Conservation (phyloP, 2,888 invertebrate genomes). For the Hydropsyche betteni region DNA sequence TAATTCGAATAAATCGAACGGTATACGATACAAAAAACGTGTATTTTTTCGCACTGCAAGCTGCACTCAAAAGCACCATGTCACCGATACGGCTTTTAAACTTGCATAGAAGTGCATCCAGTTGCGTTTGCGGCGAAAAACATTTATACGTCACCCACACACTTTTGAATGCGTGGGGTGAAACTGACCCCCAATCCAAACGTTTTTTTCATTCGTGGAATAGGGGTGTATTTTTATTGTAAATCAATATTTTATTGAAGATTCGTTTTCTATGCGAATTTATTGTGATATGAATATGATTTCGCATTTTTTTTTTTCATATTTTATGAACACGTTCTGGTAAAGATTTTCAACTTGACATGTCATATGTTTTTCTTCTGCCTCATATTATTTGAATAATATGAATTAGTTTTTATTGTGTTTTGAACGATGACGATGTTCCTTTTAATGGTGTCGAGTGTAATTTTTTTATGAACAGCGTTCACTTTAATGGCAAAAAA, state of each 20-base stretch:
- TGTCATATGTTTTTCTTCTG: no score
- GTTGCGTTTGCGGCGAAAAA: constrained; percentile 40
- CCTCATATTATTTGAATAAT: no score
- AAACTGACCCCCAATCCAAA: constrained; percentile 21
- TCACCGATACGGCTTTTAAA: constrained; percentile 39
- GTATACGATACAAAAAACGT: not conserved
- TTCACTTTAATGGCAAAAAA: not conserved
- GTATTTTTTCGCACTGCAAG: constrained; percentile 3
- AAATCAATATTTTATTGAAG: not conserved
- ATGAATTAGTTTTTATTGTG: not conserved
- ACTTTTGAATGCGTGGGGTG: constrained; percentile 22
- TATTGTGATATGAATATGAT: no score
- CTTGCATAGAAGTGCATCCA: constrained; percentile 41
- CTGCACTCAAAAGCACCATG: constrained; percentile 40
- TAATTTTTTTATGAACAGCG: no score
- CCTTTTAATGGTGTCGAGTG: not conserved
- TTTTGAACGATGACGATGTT: constrained; percentile 1
- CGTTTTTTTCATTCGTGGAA: not conserved
- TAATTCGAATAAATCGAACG: not conserved
- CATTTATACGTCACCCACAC: constrained; percentile 43
- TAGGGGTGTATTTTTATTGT: constrained; percentile 32
- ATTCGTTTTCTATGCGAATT: no score
- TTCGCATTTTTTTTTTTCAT: no score
- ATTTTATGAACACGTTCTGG: no score
- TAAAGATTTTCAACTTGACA: no score